A percentile compares a stretch with the other conserved stretches of the same genome.
These are phyloP conservation scores for Pogoniulus pusillus DNA, from an alignment of 2,797 vertebrate species.

Conservation along the genomic window DNA sequence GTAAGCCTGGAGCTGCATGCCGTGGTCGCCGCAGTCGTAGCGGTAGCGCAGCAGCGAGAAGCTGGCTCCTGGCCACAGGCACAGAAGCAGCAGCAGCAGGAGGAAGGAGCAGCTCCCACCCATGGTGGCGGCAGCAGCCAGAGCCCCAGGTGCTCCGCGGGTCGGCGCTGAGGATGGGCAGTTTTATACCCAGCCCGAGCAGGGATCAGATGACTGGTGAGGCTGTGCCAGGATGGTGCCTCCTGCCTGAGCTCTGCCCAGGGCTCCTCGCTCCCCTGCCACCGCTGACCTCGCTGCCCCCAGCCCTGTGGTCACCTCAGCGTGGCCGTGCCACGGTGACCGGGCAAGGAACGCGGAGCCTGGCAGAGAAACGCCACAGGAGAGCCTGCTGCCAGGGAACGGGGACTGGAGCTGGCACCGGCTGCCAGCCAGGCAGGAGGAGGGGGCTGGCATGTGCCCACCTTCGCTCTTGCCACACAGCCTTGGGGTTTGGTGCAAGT, in stretches of 20 bases:
- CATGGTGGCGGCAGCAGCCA: neutral
- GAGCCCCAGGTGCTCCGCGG: rapidly evolving
- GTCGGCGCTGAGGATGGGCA: rapidly evolving
- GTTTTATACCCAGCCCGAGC: slow-evolving; percentile 30
- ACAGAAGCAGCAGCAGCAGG: slow-evolving; percentile 1
- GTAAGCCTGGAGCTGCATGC: slow-evolving; percentile 54
- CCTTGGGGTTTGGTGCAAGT: neutral
- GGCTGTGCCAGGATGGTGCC: neutral
- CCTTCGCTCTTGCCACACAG: no score
- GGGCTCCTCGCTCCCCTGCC: slow-evolving; percentile 26
- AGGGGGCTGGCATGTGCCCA: no score
- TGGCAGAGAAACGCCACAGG: rapidly evolving
- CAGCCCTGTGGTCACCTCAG: neutral
- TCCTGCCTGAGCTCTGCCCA: neutral
- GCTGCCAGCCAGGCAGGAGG: neutral
- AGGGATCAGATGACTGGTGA: neutral
- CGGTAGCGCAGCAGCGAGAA: neutral
- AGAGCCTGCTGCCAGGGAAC: rapidly evolving
- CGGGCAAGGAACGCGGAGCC: neutral
- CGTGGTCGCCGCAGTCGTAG: slow-evolving; percentile 8
- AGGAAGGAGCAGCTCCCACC: neutral
- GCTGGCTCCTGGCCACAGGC: neutral
- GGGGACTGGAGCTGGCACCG: neutral
- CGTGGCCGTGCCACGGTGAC: neutral
- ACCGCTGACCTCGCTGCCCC: neutral